Conservation (phyloP, 2,888 invertebrate species). For the Anagyrus pseudococci region DNA sequence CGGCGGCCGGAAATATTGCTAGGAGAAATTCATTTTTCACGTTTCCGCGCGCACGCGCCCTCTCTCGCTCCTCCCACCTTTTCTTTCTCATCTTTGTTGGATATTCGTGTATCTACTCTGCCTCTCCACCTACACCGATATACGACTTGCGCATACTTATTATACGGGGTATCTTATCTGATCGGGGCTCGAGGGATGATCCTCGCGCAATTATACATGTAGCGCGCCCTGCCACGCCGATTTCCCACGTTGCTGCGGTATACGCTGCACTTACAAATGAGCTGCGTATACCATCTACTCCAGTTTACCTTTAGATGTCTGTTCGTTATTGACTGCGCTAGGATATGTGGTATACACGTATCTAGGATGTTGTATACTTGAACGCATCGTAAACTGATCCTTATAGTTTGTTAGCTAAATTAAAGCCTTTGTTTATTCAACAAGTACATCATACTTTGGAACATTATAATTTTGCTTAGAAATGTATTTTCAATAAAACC, state of each 20-base stretch:
- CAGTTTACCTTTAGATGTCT: no score
- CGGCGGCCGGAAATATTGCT: background rate
- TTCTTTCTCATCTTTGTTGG: background rate
- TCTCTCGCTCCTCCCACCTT: slow-evolving; percentile 12
- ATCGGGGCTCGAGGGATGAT: slow-evolving; percentile 3
- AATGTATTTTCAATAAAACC: no score
- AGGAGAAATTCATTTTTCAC: slow-evolving; percentile 38
- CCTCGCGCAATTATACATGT: background rate
- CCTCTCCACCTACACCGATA: background rate
- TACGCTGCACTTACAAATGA: no score
- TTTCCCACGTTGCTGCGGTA: slow-evolving; percentile 15
- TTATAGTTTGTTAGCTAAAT: no score
- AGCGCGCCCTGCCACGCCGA: background rate
- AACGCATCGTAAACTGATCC: no score
- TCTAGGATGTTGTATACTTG: no score
- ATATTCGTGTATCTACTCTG: slow-evolving; percentile 1
- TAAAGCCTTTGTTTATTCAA: no score
- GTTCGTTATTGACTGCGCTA: no score
- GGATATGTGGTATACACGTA: no score
- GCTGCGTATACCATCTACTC: no score
- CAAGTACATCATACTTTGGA: no score
- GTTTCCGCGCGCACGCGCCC: slow-evolving; percentile 10
- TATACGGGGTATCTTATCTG: slow-evolving; percentile 20
- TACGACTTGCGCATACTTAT: background rate
- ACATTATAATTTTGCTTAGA: no score